phyloP scores from a whole-genome alignment of 2,797 vertebrate species.

The Notolabrus celidotus region DNA sequence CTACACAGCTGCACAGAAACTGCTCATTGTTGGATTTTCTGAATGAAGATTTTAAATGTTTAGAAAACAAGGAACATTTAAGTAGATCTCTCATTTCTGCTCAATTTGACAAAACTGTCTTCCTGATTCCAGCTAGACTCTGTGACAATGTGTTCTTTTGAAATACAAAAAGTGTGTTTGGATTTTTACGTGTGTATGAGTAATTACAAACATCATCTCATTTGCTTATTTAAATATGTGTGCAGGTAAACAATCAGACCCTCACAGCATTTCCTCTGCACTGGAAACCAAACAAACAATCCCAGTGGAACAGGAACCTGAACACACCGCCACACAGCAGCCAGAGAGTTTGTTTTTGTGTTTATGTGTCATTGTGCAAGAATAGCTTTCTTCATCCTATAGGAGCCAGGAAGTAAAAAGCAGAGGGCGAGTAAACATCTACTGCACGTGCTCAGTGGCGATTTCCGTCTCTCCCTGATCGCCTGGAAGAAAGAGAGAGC shows the following conservation, averaged over 20 bases:
- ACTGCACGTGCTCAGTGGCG: conserved; percentile 38
- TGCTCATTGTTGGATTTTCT: too few species aligned
- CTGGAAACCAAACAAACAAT: conserved; percentile 55
- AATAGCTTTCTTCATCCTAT: conserved; percentile 5
- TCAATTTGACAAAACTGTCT: conserved; percentile 16
- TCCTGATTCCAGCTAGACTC: background rate
- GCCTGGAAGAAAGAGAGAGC: conserved; percentile 22
- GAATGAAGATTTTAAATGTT: too few species aligned
- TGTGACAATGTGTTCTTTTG: conserved; percentile 5
- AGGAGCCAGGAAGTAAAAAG: conserved; percentile 52
- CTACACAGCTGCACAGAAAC: too few species aligned
- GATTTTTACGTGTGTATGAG: conserved; percentile 1
- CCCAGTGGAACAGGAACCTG: conserved; percentile 23
- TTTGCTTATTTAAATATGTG: conserved; percentile 17
- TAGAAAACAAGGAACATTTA: too few species aligned
- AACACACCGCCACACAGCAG: conserved; percentile 19
- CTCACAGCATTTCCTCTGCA: conserved; percentile 38
- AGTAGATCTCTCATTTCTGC: too few species aligned
- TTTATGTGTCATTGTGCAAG: background rate
- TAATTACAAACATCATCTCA: background rate
- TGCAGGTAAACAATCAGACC: conserved; percentile 19
- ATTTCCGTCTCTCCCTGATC: conserved; percentile 30
- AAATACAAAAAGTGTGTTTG: conserved; percentile 19
- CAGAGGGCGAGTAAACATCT: conserved; percentile 35
- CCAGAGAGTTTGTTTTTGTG: conserved; percentile 6